A percentile compares a stretch with the other conserved stretches of the same genome.
phyloP scores from a whole-genome alignment of 1,140 invertebrate genomes.

The Lordiphosa collinella region DNA sequence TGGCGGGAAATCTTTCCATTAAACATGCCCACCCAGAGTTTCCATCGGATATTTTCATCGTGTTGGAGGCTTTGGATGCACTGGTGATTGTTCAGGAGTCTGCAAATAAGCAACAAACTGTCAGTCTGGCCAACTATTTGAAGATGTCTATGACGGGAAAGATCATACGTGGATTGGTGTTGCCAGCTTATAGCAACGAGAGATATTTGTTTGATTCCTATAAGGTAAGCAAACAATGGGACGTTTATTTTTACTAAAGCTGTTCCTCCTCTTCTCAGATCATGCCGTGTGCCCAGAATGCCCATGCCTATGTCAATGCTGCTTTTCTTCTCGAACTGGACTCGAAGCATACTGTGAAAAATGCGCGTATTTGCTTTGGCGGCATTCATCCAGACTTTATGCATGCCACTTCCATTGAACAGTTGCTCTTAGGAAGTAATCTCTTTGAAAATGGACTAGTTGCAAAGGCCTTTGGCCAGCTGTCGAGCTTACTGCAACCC shows the following conservation, averaged over 20 bases:
- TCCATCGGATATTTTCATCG: constrained; percentile 88
- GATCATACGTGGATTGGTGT: constrained; percentile 49
- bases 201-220: constrained; percentile 67
- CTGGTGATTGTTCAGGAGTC: constrained; percentile 60
- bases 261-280: constrained; percentile 81
- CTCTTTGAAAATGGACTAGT: constrained; percentile 80
- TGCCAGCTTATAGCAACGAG: constrained; percentile 45
- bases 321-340: constrained; percentile 87
- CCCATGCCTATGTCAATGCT: constrained; percentile 90
- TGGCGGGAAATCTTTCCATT: constrained; percentile 90
- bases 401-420: constrained; percentile 85
- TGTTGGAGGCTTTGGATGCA: constrained; percentile 85
- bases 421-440: constrained; percentile 83
- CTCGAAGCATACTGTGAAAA: constrained; percentile 35
- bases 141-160: constrained; percentile 40
- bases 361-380: constrained; percentile 82
- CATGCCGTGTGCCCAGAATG: constrained; percentile 89
- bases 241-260: too few relatives aligned
- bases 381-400: constrained; percentile 87
- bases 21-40: constrained; percentile 87
- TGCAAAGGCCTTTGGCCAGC: constrained; percentile 81
- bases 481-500: constrained; percentile 84
- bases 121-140: constrained; percentile 51
- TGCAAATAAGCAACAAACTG: constrained; percentile 18
- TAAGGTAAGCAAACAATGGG: constrained; percentile 81